Conservation (phyloP, 2,888 invertebrate species). For the Apamea anceps region DNA sequence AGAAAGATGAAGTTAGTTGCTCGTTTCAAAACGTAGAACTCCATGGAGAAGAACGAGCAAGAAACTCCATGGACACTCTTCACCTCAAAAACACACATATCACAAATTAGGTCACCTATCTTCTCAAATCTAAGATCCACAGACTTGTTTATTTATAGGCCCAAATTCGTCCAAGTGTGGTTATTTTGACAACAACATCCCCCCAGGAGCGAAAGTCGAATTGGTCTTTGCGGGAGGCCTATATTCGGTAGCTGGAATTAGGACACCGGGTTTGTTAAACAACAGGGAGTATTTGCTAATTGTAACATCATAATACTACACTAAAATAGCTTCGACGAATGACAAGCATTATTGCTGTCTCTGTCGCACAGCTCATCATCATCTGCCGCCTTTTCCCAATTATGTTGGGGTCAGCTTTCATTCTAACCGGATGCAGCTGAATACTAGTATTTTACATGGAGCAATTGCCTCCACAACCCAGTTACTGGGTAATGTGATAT, state of each 20-base stretch:
- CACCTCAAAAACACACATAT: not conserved
- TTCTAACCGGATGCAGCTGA: too few species aligned
- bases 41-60: not conserved
- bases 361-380: not conserved
- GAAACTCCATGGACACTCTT: not conserved
- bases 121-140: not conserved
- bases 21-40: not conserved
- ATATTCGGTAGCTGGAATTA: conserved; percentile 4
- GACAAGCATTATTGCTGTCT: not conserved
- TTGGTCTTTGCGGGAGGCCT: conserved; percentile 48
- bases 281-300: conserved; percentile 3
- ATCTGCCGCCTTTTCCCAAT: too few species aligned
- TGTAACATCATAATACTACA: not conserved
- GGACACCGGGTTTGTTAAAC: conserved; percentile 10
- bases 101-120: conserved; percentile 29
- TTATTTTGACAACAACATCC: conserved; percentile 26
- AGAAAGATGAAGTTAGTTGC: not conserved
- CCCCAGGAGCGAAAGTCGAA: conserved; percentile 33
- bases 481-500: too few species aligned
- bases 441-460: too few species aligned
- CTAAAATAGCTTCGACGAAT: not conserved
- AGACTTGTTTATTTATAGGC: not conserved
- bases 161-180: not conserved
- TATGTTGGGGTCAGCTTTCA: too few species aligned
- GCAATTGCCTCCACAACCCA: too few species aligned